Evolutionary conservation across 2,888 invertebrate species (phyloP), one percentile per base, ranked within the genome.

Genomic region (Syrphus vitripennis): DNA sequence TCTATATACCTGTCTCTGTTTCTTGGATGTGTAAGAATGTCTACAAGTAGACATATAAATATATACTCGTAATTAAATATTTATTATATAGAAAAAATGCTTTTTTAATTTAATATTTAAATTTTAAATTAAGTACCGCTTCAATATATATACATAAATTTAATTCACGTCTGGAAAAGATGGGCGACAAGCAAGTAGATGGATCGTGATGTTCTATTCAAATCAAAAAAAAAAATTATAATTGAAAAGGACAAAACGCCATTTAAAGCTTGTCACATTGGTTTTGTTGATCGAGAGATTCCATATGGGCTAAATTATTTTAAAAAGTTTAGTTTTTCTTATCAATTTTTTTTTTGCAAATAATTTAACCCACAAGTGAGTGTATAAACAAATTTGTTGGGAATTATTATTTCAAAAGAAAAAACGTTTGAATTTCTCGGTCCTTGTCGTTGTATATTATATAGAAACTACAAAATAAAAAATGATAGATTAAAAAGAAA

Each of bases 221-320:
- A 88, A n/a, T 40, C n/a, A n/a, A 65, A 59, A 29, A 16, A 34
- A 9, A 4, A 16, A 80, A 9, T 37, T 4, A 74, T 61, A 42
- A 34, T 63, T n/a, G 34, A 48, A 37, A 19, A 9, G 70, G 71
- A 78, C 74, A 34, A 78, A 83, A 65, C 86, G 82, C 86, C 86
- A 87, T 87, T 87, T 65, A 84, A 87, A 92, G 88, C 90, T 91
- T 92, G 92, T 92, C 92, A 92, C 92, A 92, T 92, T 90, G 92
- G 92, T 92, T 92, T 92, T 92, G 92, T 91, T 92, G 92, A 92
- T 92, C 92, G 92, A 90, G 91, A 90, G 91, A 90, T 92, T 90
- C 92, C 92, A 92, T 92, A 92, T 75, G 76, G 71, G 65, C 21
- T 34, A 63, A 59, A 67, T 83, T 75, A 79, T 75, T 74, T 37